Conservation (phyloP, 1,140 invertebrate species). For the Bombus difficillimus region DNA sequence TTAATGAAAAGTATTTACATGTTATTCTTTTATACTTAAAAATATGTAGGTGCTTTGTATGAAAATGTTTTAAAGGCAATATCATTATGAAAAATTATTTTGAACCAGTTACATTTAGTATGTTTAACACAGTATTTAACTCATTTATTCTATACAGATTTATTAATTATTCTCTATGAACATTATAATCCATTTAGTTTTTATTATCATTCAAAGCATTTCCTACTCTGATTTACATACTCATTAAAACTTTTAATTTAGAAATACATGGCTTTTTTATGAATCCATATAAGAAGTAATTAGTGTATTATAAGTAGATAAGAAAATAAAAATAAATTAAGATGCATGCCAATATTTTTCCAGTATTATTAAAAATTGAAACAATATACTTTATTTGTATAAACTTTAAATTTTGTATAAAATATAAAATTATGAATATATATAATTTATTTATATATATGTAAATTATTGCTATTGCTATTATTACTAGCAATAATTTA, state of each 20-base stretch:
- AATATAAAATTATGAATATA: conserved; percentile 22
- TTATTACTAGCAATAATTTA: conserved; percentile 2
- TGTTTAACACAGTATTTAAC: neutral
- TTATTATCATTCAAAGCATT: conserved; percentile 27
- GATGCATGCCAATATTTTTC: conserved; percentile 69
- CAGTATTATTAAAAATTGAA: conserved; percentile 66
- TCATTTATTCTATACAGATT: neutral
- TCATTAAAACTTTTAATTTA: conserved; percentile 25
- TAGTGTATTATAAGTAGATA: conserved; percentile 54
- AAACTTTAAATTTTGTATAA: conserved; percentile 41
- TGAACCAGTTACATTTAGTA: neutral
- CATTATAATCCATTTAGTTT: neutral
- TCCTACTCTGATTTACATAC: conserved; percentile 21
- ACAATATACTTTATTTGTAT: conserved; percentile 45
- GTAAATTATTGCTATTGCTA: neutral
- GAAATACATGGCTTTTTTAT: conserved; percentile 20
- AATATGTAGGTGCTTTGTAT: conserved; percentile 33
- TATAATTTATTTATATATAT: conserved; percentile 22
- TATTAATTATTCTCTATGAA: neutral
- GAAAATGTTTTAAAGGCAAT: neutral
- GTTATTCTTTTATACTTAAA: conserved; percentile 4
- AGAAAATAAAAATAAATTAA: conserved; percentile 46
- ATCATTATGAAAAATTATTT: neutral
- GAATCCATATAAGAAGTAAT: conserved; percentile 34
- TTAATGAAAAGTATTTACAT: conserved; percentile 5